Conservation (phyloP, 2,797 vertebrate species). For the Pangasius djambal region DNA sequence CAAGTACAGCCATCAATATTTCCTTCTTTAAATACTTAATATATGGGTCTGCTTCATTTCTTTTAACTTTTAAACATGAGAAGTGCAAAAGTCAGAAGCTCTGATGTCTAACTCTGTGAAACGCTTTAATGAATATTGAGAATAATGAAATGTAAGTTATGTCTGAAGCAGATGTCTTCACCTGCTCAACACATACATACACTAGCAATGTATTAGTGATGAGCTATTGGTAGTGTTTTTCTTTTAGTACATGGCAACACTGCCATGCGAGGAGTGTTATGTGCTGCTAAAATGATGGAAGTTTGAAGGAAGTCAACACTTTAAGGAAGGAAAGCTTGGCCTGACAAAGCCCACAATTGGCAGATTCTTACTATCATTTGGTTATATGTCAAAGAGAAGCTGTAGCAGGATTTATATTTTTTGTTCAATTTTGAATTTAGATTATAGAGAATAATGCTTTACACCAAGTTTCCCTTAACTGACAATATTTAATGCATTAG, state of each 20-base stretch:
- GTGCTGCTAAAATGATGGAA: not conserved
- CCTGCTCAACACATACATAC: constrained; percentile 41
- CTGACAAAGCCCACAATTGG: not conserved
- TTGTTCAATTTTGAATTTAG: not conserved
- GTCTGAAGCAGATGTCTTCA: constrained; percentile 46
- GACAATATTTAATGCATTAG: not conserved
- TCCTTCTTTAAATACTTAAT: constrained; percentile 65
- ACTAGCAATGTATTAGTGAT: not conserved
- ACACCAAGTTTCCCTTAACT: not conserved
- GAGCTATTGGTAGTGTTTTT: not conserved
- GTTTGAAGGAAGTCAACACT: constrained; percentile 7
- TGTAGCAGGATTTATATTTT: not conserved
- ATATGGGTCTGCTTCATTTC: constrained; percentile 52
- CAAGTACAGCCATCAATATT: constrained; percentile 65
- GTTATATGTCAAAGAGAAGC: not conserved
- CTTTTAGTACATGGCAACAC: not conserved
- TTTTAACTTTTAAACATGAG: constrained; percentile 63
- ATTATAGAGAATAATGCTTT: not conserved
- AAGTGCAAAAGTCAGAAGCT: constrained; percentile 48
- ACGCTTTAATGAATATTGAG: constrained; percentile 54
- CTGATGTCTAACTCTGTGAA: constrained; percentile 55
- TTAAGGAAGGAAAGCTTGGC: constrained; percentile 8
- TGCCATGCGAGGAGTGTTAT: not conserved
- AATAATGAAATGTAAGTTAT: constrained; percentile 56
- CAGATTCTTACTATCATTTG: not conserved